Conservation (phyloP, 2,113 vertebrate genomes). For the Epinephelus lanceolatus region DNA sequence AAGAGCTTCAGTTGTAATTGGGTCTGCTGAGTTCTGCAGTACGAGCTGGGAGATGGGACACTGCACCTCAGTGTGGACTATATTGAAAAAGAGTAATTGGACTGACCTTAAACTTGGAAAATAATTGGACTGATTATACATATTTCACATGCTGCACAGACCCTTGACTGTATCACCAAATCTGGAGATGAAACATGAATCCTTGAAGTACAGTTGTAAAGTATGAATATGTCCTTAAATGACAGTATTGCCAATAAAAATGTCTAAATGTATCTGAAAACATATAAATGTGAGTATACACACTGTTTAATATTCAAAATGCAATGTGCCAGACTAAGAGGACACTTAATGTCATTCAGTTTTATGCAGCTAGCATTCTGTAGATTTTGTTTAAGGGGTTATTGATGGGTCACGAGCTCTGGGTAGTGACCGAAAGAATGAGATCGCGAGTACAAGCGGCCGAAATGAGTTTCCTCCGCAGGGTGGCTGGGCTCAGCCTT, state of each 20-base stretch:
- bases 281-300: not conserved
- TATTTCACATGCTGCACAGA: slow-evolving; percentile 14
- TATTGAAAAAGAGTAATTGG: slow-evolving; percentile 30
- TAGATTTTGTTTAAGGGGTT: not conserved
- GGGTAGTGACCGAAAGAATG: too few relatives aligned
- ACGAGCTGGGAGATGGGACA: slow-evolving; percentile 2
- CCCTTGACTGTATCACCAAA: not conserved
- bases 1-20: not conserved
- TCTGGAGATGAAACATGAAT: not conserved
- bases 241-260: not conserved
- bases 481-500: too few relatives aligned
- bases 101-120: slow-evolving; percentile 44
- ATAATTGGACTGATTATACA: slow-evolving; percentile 34
- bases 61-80: not conserved
- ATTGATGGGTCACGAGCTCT: too few relatives aligned
- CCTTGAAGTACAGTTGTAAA: slow-evolving; percentile 6
- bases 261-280: not conserved
- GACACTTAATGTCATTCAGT: not conserved
- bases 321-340: not conserved
- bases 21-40: slow-evolving; percentile 4
- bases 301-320: not conserved
- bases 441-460: too few relatives aligned
- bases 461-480: too few relatives aligned
- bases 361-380: not conserved
- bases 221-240: not conserved